Base-by-base conservation (phyloP, 2,113 vertebrate genomes). In the Prunella himalayana region DNA sequence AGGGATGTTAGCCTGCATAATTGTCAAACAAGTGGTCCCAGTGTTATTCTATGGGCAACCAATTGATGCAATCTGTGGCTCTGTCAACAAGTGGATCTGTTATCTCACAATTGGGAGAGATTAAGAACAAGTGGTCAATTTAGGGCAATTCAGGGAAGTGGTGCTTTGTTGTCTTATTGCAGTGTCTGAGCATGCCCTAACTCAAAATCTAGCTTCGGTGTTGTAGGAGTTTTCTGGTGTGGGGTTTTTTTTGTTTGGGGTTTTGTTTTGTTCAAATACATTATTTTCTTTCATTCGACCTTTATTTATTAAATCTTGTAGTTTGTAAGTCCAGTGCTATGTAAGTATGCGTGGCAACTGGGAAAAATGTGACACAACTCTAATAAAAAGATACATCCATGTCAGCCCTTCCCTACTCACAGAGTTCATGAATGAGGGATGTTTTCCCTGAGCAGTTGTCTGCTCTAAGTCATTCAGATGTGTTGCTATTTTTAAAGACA, bases 401-500 rank as follows among this genome's bases (percentile, higher is more conserved):
- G 56, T 78, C 59, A 83, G 35, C 39, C 64, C 15, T 93, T 95
- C 63, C 33, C 30, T 82, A 23, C n/a, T 88, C 27, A 61, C 31
- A 37, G 47, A 56, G 56, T 27, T 92, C 37, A 90, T 92, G 90
- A 95, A 92, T 86, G 90, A 61, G 33, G 49, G 60, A 24, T 80
- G 27, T 71, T 94, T 92, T 92, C 42, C 30, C 25, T 93, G 45
- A 77, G 35, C 56, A 82, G 56, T 45, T 90, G 60, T 64, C 25
- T 68, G 19, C 76, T 88, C 76, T 56, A 93, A 86, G 71, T 94
- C 44, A 30, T 73, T 95, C 69, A 66, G 60, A 78, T 80, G 15
- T 30, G 31, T 97, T 90, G 60, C 93, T 94, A 9, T 83, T 94
- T 97, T 86, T 90, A 56, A 94, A 88, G 50, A 59, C 70, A 77